phyloP scores from a whole-genome alignment of 2,113 vertebrate genomes.

The Arizona elegans region DNA sequence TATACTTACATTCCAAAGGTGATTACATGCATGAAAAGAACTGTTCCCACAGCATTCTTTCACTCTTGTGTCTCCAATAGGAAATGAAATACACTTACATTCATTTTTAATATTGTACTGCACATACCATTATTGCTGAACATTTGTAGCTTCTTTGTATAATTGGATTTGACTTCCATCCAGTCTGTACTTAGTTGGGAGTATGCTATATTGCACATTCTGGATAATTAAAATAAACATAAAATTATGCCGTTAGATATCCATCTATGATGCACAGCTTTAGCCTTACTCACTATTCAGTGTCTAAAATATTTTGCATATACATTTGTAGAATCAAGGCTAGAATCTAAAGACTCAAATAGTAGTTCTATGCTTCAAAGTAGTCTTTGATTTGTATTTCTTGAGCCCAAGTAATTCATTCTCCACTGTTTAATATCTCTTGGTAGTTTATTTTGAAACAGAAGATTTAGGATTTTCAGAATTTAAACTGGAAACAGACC shows the following conservation, averaged over 20 bases:
- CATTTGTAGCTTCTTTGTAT: not conserved
- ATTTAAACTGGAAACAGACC: not conserved
- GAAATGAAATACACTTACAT: not conserved
- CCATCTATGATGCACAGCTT: not conserved
- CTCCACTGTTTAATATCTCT: not conserved
- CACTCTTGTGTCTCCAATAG: not conserved
- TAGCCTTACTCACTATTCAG: not conserved
- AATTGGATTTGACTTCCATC: not conserved
- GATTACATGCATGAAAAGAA: not conserved
- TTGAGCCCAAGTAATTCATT: not conserved
- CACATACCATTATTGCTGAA: not conserved
- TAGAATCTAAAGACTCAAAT: not conserved
- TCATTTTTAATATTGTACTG: not conserved
- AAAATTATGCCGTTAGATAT: not conserved
- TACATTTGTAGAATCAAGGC: not conserved
- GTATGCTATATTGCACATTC: not conserved
- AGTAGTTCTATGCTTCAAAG: not conserved
- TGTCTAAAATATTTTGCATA: not conserved
- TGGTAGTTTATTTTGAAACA: not conserved
- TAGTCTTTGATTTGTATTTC: not conserved
- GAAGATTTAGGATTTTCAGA: not conserved
- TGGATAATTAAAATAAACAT: not conserved
- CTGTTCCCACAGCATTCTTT: not conserved
- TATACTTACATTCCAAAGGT: not conserved
- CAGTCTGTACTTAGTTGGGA: not conserved